Base-by-base conservation (phyloP, 2,888 invertebrate genomes). In the Phasia obesa region DNA sequence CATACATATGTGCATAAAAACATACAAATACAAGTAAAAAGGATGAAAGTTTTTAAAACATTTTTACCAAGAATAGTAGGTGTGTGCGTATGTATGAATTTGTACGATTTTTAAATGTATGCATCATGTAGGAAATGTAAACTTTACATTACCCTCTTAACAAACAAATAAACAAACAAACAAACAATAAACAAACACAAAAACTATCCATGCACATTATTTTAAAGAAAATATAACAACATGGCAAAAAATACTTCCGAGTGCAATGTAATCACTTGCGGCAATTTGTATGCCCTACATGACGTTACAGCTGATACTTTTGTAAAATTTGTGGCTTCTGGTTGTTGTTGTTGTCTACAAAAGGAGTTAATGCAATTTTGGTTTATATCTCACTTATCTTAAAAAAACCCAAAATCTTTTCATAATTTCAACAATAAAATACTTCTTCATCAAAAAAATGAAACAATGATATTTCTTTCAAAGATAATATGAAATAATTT, bases 241-340 rank as follows among this genome's bases (percentile, higher is more conserved):
- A 27, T 42, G n/a, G 42, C 13, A n/a, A 62, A 74, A n/a, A 85
- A 86, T 64, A 88, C 87, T 89, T 90, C 90, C 90, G 88, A 87
- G 88, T 88, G 87, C 89, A 86, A 85, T 86, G 87, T 87, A 86
- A 85, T 85, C 84, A 85, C 86, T 85, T 84, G 82, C 76, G 86
- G 86, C 84, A 70, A 76, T 79, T 71, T 67, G 67, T 69, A 69
- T 69, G 67, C 53, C 67, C 73, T 55, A 64, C 71, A 73, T 67
- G 60, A 74, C 53, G 67, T 55, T 57, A 27, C 42, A 25, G 13
- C 44, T 35, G 19, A 38, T 31, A 51, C 51, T 76, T 74, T 62
- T 77, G 35, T 47, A 44, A 55, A 55, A 17, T 77, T 77, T 77
- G 60, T 55, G 77, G 53, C 47, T 70, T 6, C 62, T 77, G 60